Evolutionary conservation across 2,888 invertebrate species (phyloP).

Genomic region (Chloromyia formosa): DNA sequence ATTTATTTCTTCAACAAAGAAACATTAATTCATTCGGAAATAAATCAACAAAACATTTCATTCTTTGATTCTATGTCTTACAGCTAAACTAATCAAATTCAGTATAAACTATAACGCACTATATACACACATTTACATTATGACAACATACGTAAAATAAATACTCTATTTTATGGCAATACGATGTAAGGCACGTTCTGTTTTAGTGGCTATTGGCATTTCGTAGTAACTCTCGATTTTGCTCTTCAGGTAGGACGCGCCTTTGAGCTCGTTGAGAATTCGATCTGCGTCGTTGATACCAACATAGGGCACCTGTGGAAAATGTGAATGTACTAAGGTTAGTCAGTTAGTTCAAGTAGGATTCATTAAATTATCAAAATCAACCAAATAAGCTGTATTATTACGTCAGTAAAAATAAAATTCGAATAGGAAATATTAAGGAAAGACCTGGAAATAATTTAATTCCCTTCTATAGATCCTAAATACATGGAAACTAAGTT

Average conservation of each 20-base stretch:
- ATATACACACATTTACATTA: slow-evolving; percentile 3
- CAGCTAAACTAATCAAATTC: no score
- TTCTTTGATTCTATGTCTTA: background rate
- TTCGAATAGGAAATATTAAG: no score
- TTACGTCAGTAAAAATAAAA: no score
- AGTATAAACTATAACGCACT: background rate
- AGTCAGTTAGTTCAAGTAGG: background rate
- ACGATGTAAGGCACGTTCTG: slow-evolving; percentile 1
- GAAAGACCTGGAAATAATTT: no score
- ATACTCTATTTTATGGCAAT: slow-evolving; percentile 23
- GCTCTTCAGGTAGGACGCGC: background rate
- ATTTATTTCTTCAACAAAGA: background rate
- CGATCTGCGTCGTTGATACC: slow-evolving; percentile 2
- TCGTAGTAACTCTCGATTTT: slow-evolving; percentile 22
- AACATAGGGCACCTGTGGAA: slow-evolving; percentile 22
- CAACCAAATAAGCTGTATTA: no score
- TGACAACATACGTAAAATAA: background rate
- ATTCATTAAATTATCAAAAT: background rate
- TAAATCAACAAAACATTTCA: background rate
- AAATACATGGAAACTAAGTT: no score
- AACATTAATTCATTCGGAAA: no score
- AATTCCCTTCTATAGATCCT: no score
- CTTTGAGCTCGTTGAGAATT: background rate
- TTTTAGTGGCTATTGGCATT: slow-evolving; percentile 24
- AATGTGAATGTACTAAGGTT: background rate